A percentile compares a stretch with the other conserved stretches of the same genome.
Evolutionary conservation across 2,113 vertebrate species (phyloP).

Genomic region (Pungitius pungitius): DNA sequence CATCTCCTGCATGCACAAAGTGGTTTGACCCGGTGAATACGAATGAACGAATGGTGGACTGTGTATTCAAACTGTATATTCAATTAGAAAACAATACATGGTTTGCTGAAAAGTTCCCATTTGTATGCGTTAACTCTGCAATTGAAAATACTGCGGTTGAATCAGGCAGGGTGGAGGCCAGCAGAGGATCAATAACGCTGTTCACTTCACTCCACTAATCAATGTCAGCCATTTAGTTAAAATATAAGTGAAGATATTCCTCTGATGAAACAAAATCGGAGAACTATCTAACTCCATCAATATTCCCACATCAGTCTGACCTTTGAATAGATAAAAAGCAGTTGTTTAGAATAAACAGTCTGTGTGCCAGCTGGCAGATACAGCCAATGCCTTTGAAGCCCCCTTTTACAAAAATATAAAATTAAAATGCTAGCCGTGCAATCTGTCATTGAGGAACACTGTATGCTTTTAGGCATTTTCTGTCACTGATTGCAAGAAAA

Average conservation of each 20-base stretch:
- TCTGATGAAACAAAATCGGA: conserved; percentile 5
- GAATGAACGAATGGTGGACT: not conserved
- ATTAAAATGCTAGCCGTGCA: conserved; percentile 35
- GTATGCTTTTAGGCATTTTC: conserved; percentile 61
- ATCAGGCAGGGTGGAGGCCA: not conserved
- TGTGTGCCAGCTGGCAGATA: conserved; percentile 65
- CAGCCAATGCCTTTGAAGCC: conserved; percentile 41
- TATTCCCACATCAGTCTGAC: conserved; percentile 17
- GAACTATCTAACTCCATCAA: conserved; percentile 29
- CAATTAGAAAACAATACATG: not conserved
- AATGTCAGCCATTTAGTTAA: not conserved
- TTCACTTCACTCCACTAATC: not conserved
- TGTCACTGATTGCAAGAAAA: conserved; percentile 56
- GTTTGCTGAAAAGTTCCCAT: not conserved
- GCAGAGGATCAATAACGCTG: not conserved
- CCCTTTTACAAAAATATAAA: conserved; percentile 18
- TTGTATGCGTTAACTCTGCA: not conserved
- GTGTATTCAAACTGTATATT: not conserved
- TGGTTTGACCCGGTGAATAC: not conserved
- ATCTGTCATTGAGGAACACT: conserved; percentile 58
- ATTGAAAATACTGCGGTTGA: not conserved
- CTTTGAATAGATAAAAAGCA: conserved; percentile 31
- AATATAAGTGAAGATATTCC: conserved; percentile 12
- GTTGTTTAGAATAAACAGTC: conserved; percentile 47
- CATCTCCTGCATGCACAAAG: not conserved